phyloP scores from a whole-genome alignment of 2,888 invertebrate genomes.

The Cecidostiba fungosa region DNA sequence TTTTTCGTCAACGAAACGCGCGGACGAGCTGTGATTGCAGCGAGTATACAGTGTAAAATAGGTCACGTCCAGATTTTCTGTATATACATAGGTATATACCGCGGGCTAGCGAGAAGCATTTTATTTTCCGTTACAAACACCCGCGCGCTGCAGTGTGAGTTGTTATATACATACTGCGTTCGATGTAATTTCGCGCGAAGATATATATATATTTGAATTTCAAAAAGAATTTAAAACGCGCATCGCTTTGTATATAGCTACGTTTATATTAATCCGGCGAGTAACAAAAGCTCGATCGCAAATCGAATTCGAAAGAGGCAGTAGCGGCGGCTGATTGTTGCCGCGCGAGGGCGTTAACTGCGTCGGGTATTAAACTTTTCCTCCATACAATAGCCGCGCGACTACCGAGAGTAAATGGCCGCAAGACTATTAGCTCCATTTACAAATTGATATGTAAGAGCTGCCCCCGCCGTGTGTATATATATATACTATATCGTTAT shows the following conservation, averaged over 20 bases:
- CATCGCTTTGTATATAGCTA: too few relatives aligned
- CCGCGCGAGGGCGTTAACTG: neutral
- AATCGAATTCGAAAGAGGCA: slow-evolving; percentile 17
- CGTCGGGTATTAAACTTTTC: slow-evolving; percentile 28
- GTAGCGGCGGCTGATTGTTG: neutral
- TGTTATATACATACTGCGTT: too few relatives aligned
- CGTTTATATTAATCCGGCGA: too few relatives aligned
- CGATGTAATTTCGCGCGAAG: too few relatives aligned
- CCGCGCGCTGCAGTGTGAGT: too few relatives aligned
- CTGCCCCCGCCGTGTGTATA: neutral
- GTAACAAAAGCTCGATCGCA: neutral
- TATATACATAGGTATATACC: too few relatives aligned
- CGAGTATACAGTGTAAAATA: too few relatives aligned
- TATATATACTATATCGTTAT: neutral
- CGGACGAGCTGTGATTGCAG: neutral
- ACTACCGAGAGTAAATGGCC: neutral
- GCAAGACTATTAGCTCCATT: slow-evolving; percentile 20
- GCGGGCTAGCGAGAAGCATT: too few relatives aligned
- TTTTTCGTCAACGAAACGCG: neutral
- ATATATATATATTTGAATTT: too few relatives aligned
- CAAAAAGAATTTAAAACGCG: too few relatives aligned
- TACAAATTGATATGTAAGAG: slow-evolving; percentile 44
- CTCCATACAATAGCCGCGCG: neutral
- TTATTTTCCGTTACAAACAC: too few relatives aligned
- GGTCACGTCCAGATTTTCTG: too few relatives aligned